Evolutionary conservation across 1,140 invertebrate genomes (phyloP).

Genomic region (Drosophila malerkotliana): DNA sequence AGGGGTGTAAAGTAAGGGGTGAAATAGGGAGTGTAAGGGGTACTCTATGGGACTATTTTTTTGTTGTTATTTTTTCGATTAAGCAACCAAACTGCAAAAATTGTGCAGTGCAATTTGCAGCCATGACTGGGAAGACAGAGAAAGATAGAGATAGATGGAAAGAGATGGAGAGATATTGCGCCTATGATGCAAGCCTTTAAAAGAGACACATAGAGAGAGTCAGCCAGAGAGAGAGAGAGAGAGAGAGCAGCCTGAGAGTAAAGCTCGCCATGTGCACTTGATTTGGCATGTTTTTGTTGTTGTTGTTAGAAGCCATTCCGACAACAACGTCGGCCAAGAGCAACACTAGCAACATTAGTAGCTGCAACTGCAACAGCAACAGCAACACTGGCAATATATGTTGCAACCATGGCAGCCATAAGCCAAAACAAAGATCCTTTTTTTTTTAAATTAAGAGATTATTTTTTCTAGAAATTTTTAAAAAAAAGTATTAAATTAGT

Average conservation of each 20-base stretch:
- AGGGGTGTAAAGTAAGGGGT: not conserved
- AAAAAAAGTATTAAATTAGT: too few species aligned
- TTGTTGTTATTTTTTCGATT: constrained; percentile 18
- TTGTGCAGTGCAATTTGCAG: constrained; percentile 26
- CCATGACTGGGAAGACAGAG: constrained; percentile 4
- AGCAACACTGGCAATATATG: not conserved
- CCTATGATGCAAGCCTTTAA: constrained; percentile 45
- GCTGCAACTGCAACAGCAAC: constrained; percentile 49
- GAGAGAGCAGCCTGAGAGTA: not conserved
- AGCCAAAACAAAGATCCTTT: not conserved
- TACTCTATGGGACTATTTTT: not conserved
- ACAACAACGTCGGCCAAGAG: constrained; percentile 39
- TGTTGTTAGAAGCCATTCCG: constrained; percentile 56
- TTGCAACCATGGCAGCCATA: constrained; percentile 21
- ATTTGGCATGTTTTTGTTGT: not conserved
- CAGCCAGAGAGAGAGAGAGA: constrained; percentile 3
- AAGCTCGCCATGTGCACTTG: constrained; percentile 58
- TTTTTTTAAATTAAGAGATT: too few species aligned
- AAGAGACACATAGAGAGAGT: constrained; percentile 3
- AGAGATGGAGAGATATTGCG: not conserved
- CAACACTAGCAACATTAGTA: constrained; percentile 54
- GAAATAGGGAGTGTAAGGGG: not conserved
- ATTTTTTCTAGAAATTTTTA: too few species aligned
- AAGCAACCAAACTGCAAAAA: constrained; percentile 32
- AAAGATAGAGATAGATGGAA: not conserved